These are phyloP conservation scores for Berghia stephanieae DNA, from an alignment of 1,140 invertebrate genomes.

Conservation along the genomic window DNA sequence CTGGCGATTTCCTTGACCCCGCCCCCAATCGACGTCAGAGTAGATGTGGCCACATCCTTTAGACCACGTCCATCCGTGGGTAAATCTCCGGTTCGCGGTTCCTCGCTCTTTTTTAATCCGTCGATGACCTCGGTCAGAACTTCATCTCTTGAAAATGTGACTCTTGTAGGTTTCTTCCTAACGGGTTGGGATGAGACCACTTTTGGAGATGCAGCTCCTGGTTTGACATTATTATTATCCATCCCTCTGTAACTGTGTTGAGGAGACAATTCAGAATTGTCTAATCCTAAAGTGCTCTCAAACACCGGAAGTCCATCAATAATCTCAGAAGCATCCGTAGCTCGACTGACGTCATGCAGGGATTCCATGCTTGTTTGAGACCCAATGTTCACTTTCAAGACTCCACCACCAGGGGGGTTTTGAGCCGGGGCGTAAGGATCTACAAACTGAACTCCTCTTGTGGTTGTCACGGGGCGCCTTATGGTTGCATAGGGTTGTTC, in stretches of 20 bases:
- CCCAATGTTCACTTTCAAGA: slow-evolving; percentile 22
- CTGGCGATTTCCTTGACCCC: slow-evolving; percentile 35
- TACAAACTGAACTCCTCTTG: too few relatives aligned
- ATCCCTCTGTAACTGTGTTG: too few relatives aligned
- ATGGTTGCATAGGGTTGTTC: too few relatives aligned
- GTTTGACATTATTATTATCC: too few relatives aligned
- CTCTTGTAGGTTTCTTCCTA: slow-evolving; percentile 13
- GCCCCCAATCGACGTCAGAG: slow-evolving; percentile 26
- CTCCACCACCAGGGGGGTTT: neutral
- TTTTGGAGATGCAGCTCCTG: too few relatives aligned
- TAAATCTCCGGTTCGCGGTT: neutral
- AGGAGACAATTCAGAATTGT: too few relatives aligned
- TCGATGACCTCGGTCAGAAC: slow-evolving; percentile 33
- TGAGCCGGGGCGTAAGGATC: too few relatives aligned
- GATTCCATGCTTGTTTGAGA: slow-evolving; percentile 29
- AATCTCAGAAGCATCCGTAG: slow-evolving; percentile 31
- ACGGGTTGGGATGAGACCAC: too few relatives aligned
- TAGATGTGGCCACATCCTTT: slow-evolving; percentile 27
- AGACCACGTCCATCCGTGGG: slow-evolving; percentile 27
- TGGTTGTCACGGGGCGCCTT: too few relatives aligned
- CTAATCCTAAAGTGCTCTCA: slow-evolving; percentile 28
- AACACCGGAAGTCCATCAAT: slow-evolving; percentile 27
- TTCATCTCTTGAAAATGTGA: slow-evolving; percentile 25
- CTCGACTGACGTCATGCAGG: slow-evolving; percentile 9
- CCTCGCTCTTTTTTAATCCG: slow-evolving; percentile 13